phyloP scores from a whole-genome alignment of 2,797 vertebrate species.

The Anniella stebbinsi region DNA sequence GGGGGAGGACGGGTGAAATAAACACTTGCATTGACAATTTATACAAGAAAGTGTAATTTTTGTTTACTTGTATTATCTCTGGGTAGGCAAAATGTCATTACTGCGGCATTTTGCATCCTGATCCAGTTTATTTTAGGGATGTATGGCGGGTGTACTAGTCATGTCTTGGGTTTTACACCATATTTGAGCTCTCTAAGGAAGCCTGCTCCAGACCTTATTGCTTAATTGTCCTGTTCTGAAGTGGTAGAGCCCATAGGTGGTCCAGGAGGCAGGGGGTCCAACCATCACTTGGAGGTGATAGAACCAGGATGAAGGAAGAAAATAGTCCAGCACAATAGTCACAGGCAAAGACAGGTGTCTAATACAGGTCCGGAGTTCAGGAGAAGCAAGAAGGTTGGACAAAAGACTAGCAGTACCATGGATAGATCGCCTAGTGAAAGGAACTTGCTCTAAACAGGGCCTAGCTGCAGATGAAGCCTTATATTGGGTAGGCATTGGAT shows the following conservation, averaged over 20 bases:
- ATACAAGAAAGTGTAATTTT: background rate
- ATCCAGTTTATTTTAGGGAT: background rate
- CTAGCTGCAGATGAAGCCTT: background rate
- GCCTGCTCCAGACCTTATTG: background rate
- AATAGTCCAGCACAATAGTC: background rate
- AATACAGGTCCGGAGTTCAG: background rate
- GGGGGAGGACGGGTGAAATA: background rate
- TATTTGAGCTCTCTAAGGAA: background rate
- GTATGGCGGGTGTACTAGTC: background rate
- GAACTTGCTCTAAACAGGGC: background rate
- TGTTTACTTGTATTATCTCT: background rate
- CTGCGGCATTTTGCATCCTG: background rate
- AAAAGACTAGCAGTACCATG: background rate
- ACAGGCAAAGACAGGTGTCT: background rate
- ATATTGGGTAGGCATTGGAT: background rate
- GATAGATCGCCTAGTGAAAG: background rate
- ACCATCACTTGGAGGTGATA: background rate
- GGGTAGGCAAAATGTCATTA: background rate
- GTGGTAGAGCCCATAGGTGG: background rate
- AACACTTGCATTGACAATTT: background rate
- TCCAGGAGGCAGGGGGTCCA: background rate
- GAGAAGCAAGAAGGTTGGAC: background rate
- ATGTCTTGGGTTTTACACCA: background rate
- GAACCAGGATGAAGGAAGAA: background rate
- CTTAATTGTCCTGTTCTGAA: background rate